Conservation (phyloP, 2,888 invertebrate genomes). For the Merodon equestris region DNA sequence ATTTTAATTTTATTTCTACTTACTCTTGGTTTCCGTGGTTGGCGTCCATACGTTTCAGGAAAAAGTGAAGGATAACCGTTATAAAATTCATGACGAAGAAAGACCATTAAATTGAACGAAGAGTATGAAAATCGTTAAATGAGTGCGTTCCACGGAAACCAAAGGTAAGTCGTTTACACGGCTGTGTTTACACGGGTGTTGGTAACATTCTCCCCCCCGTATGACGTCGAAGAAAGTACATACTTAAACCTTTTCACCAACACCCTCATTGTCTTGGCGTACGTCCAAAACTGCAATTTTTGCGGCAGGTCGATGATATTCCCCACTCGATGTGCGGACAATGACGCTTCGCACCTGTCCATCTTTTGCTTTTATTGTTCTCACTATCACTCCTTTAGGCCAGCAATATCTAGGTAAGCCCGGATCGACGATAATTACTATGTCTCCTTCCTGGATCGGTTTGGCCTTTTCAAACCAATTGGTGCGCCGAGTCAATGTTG, state of each 20-base stretch:
- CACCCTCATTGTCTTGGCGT: not conserved
- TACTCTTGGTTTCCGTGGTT: no score
- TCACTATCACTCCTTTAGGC: conserved; percentile 46
- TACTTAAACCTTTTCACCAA: conserved; percentile 4
- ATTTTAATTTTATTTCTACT: no score
- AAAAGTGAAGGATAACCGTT: no score
- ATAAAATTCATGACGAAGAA: no score
- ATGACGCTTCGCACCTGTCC: conserved; percentile 52
- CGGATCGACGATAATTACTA: conserved; percentile 47
- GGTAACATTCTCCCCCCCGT: conserved; percentile 15
- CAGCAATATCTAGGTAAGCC: conserved; percentile 50
- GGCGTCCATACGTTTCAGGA: no score
- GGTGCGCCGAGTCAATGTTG: conserved; percentile 61
- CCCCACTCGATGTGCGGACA: conserved; percentile 19
- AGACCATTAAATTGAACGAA: no score
- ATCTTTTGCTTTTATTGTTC: conserved; percentile 27
- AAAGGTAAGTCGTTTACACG: not conserved
- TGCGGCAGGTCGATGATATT: conserved; percentile 36
- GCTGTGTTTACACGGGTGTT: conserved; percentile 9
- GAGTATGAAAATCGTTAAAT: conserved; percentile 1
- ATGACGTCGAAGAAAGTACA: conserved; percentile 9
- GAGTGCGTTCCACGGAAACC: not conserved
- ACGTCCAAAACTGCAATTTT: conserved; percentile 51
- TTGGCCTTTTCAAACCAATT: conserved; percentile 58
- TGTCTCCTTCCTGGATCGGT: conserved; percentile 47